Evolutionary conservation across 30 jellyfish, hydroid and myxozoan genomes (phyloP).

Genomic region (Aurelia sp.): DNA sequence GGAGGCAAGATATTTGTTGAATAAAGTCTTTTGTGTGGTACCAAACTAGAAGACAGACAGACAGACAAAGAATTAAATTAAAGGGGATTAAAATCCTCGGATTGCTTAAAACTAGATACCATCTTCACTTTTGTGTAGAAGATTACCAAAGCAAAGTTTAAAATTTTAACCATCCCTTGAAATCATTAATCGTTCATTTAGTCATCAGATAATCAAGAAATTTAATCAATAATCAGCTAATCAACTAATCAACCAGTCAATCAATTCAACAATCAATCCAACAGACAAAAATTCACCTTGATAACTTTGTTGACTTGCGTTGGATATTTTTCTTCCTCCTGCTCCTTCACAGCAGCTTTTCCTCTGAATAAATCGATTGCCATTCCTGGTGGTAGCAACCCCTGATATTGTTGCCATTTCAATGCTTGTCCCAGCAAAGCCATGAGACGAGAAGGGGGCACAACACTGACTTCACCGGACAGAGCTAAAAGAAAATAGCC

Average conservation of each 20-base stretch:
- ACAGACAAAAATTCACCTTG: conserved; percentile 51
- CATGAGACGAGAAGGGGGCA: conserved; percentile 95
- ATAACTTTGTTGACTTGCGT: conserved; percentile 84
- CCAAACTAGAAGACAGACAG: conserved; percentile 26
- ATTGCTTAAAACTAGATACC: too few species aligned
- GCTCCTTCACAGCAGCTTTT: conserved; percentile 93
- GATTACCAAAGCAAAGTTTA: too few species aligned
- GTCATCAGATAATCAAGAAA: too few species aligned
- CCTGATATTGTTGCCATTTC: conserved; percentile 98
- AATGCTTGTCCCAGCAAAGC: conserved; percentile 97
- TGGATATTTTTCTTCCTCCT: conserved; percentile 92
- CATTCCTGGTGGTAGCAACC: conserved; percentile 96
- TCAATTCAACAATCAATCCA: not conserved
- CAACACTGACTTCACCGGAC: conserved; percentile 94
- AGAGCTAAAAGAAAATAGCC: conserved; percentile 59
- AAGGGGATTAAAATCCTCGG: too few species aligned
- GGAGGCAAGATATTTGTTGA: too few species aligned
- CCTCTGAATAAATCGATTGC: conserved; percentile 92
- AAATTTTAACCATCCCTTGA: too few species aligned
- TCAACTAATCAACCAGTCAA: too few species aligned
- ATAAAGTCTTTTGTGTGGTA: too few species aligned
- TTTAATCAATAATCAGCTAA: too few species aligned
- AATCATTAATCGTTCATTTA: too few species aligned
- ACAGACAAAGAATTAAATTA: too few species aligned
- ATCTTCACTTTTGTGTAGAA: too few species aligned